phyloP scores from a whole-genome alignment of 2,113 vertebrate species.

The Ictalurus furcatus region DNA sequence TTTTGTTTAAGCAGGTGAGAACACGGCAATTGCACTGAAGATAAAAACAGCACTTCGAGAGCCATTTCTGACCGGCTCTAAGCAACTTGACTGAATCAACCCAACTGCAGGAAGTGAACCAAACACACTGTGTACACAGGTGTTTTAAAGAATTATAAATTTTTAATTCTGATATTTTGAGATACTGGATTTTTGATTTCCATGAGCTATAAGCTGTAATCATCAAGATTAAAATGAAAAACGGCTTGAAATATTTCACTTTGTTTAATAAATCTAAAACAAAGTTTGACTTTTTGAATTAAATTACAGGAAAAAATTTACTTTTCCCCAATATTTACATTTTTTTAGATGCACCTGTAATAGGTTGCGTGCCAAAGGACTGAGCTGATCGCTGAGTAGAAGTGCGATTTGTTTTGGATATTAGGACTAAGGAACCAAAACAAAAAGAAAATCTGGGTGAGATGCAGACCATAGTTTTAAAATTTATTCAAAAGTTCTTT shows the following conservation, averaged over 20 bases:
- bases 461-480: background rate
- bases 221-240: too few relatives aligned
- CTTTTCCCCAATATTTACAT: too few relatives aligned
- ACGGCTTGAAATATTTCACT: too few relatives aligned
- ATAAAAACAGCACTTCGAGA: background rate
- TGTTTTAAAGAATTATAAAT: too few relatives aligned
- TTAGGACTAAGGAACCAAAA: background rate
- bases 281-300: too few relatives aligned
- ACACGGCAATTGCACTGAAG: background rate
- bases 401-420: background rate
- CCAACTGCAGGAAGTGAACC: background rate
- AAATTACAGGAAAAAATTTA: too few relatives aligned
- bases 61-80: background rate
- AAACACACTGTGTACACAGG: background rate
- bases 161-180: too few relatives aligned
- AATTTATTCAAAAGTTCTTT: too few relatives aligned
- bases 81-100: background rate
- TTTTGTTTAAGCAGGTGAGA: background rate
- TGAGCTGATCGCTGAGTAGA: background rate
- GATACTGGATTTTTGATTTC: too few relatives aligned
- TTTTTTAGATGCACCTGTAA: too few relatives aligned
- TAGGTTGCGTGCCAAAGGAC: background rate
- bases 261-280: too few relatives aligned
- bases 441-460: fast-evolving
- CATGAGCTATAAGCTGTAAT: too few relatives aligned